A percentile compares a stretch with the other conserved stretches of the same genome.
Evolutionary conservation across 2,113 vertebrate species (phyloP).

Genomic region (Ibidorhyncha struthersii): DNA sequence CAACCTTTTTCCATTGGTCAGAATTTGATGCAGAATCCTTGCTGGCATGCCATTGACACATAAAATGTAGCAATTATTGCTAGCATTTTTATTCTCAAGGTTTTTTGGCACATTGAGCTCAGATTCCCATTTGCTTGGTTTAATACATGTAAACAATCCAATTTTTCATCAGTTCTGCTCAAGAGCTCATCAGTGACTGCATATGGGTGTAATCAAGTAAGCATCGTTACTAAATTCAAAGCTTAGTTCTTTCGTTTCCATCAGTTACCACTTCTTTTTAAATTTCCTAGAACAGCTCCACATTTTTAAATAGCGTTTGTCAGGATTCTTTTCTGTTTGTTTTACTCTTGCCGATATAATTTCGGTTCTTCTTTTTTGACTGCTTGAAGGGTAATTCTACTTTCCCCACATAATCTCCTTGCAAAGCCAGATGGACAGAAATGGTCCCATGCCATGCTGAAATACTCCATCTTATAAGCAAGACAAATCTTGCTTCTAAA

Average conservation of each 20-base stretch:
- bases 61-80: conserved; percentile 29
- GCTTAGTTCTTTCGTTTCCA: conserved; percentile 28
- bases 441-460: background rate
- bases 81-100: conserved; percentile 46
- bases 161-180: conserved; percentile 62
- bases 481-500: background rate
- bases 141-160: conserved; percentile 60
- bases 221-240: conserved; percentile 39
- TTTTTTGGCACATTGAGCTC: conserved; percentile 13
- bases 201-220: conserved; percentile 57
- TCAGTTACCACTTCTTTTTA: conserved; percentile 5
- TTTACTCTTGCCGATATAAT: background rate
- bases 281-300: background rate
- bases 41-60: conserved; percentile 13
- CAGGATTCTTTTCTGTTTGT: conserved; percentile 9
- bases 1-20: conserved; percentile 22
- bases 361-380: background rate
- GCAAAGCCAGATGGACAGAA: background rate
- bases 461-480: background rate
- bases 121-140: conserved; percentile 38
- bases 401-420: background rate
- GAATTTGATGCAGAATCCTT: conserved; percentile 29
- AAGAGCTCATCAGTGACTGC: conserved; percentile 54
- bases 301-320: background rate
- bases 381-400: background rate